Percentiles rank a stretch among this genome's conserved stretches.
These are phyloP conservation scores for Proctacanthus coquilletti DNA, from an alignment of 1,140 invertebrate species.

Conservation along the genomic window DNA sequence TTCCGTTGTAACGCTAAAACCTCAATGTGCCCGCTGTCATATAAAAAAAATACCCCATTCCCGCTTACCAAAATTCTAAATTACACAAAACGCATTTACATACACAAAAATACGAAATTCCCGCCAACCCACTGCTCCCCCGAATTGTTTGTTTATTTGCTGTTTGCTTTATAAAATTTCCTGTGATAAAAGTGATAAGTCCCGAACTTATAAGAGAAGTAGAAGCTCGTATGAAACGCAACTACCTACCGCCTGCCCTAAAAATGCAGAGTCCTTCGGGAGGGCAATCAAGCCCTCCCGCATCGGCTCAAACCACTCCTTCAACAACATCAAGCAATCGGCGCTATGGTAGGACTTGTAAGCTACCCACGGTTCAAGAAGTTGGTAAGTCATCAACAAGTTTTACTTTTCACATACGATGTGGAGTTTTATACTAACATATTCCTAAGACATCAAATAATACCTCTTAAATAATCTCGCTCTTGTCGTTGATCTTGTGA, in stretches of 20 bases:
- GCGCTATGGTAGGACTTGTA: constrained; percentile 9
- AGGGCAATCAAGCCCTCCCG: constrained; percentile 4
- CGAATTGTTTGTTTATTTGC: constrained; percentile 2
- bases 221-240: constrained; percentile 73
- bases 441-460: too few relatives aligned
- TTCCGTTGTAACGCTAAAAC: background rate
- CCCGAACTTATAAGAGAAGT: constrained; percentile 74
- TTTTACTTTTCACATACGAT: background rate
- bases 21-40: background rate
- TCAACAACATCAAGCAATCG: constrained; percentile 7
- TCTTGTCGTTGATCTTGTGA: too few relatives aligned
- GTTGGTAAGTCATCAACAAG: constrained; percentile 31
- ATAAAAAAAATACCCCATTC: constrained; percentile 3
- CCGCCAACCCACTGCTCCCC: background rate
- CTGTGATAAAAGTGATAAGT: constrained; percentile 64
- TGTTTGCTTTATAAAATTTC: background rate
- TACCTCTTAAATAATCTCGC: too few relatives aligned
- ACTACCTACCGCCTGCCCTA: constrained; percentile 51
- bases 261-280: constrained; percentile 10
- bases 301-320: background rate
- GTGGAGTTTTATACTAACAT: too few relatives aligned
- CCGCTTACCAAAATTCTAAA: too few relatives aligned
- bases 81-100: background rate
- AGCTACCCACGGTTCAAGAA: constrained; percentile 41
- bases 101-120: background rate